Evolutionary conservation across 2,113 vertebrate genomes (phyloP).

Genomic region (Calyptomena viridis): DNA sequence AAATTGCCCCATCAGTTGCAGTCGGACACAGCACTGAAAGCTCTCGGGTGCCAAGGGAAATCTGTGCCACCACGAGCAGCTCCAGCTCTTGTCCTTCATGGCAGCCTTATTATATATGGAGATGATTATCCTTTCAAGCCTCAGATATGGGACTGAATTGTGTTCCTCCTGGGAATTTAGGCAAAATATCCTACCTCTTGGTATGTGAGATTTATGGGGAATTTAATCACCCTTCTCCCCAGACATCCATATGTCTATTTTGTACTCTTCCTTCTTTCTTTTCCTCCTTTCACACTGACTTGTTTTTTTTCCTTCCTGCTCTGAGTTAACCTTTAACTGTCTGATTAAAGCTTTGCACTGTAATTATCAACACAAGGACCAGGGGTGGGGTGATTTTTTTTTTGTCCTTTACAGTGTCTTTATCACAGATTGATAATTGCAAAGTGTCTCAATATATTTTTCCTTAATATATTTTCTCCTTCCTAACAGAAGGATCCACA

Average conservation of each 20-base stretch:
- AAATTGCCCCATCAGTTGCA: not conserved
- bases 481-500: not conserved
- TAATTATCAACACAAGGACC: not conserved
- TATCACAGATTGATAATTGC: not conserved
- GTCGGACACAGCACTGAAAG: not conserved
- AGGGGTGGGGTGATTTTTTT: not conserved
- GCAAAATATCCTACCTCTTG: conserved; percentile 50
- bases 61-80: not conserved
- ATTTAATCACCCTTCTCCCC: conserved; percentile 36
- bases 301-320: not conserved
- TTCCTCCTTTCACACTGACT: not conserved
- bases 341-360: not conserved
- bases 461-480: not conserved
- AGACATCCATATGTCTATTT: conserved; percentile 42
- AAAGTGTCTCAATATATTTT: not conserved
- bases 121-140: conserved; percentile 43
- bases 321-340: conserved; percentile 19
- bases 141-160: conserved; percentile 13
- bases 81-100: conserved; percentile 36
- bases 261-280: conserved; percentile 36
- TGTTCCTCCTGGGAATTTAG: conserved; percentile 32
- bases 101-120: conserved; percentile 34
- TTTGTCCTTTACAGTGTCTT: not conserved
- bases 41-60: conserved; percentile 16
- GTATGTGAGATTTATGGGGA: conserved; percentile 52